Conservation (phyloP, 2,113 vertebrate genomes). For the Pelmatolapia mariae region DNA sequence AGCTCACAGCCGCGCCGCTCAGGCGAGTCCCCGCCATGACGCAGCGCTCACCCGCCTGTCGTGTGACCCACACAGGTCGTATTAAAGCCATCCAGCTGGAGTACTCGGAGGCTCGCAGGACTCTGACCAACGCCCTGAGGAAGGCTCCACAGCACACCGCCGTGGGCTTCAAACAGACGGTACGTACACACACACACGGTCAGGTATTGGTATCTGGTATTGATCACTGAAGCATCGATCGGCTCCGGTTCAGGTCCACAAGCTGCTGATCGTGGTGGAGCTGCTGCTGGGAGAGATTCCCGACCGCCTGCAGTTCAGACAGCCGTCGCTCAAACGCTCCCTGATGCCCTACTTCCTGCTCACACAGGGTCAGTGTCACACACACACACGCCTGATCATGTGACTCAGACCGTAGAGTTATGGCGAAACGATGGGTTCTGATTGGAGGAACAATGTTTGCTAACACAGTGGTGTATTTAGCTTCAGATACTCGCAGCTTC, state of each 20-base stretch:
- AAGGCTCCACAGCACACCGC: constrained; percentile 97
- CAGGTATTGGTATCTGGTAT: neutral
- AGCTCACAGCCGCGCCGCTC: neutral
- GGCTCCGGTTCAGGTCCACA: constrained; percentile 81
- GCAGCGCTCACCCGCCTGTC: neutral
- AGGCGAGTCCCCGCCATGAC: too few species aligned
- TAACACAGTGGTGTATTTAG: neutral
- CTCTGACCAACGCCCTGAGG: constrained; percentile 92
- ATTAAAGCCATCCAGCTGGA: constrained; percentile 98
- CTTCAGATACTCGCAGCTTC: neutral
- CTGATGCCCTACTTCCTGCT: constrained; percentile 98
- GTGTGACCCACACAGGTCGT: constrained; percentile 74
- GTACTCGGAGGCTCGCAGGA: constrained; percentile 90
- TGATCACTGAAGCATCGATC: neutral
- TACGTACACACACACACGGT: neutral
- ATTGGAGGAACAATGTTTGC: neutral
- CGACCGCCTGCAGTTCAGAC: constrained; percentile 93
- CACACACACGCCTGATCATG: neutral
- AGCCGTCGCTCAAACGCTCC: constrained; percentile 92
- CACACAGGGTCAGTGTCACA: constrained; percentile 81
- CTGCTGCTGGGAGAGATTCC: constrained; percentile 94
- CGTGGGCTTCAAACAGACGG: constrained; percentile 96
- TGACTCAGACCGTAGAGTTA: neutral
- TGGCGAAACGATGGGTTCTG: neutral
- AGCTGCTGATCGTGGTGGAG: constrained; percentile 96